Evolutionary conservation across 1,140 invertebrate species (phyloP).

Genomic region (Danaus melanippus): DNA sequence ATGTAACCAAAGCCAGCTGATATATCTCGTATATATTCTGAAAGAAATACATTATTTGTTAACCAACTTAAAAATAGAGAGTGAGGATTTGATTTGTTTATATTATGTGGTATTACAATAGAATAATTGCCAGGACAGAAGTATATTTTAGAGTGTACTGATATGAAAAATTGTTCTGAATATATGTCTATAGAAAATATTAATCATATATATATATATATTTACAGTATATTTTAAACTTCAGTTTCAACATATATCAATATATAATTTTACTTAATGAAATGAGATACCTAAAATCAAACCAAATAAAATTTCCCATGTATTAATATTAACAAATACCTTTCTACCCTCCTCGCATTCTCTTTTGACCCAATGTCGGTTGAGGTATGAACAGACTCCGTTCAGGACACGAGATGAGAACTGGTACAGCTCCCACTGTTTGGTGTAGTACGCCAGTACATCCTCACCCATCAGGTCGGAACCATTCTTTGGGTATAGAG

Average conservation of each 20-base stretch:
- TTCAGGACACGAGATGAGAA: constrained; percentile 98
- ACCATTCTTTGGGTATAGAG: constrained; percentile 77
- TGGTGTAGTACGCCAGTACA: constrained; percentile 95
- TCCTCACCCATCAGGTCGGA: constrained; percentile 96
- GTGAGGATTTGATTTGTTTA: too few relatives aligned
- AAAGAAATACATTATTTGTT: constrained; percentile 5
- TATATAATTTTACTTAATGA: too few relatives aligned
- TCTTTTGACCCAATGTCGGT: constrained; percentile 98
- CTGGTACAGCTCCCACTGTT: constrained; percentile 98
- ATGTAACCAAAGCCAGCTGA: constrained; percentile 97
- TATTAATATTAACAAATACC: constrained; percentile 31
- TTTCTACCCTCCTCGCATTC: constrained; percentile 98
- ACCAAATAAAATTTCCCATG: too few relatives aligned
- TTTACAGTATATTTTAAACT: too few relatives aligned
- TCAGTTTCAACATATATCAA: too few relatives aligned
- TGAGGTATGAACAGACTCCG: constrained; percentile 97
- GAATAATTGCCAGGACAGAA: neutral
- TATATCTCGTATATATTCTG: constrained; percentile 97
- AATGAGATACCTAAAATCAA: too few relatives aligned
- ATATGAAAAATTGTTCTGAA: too few relatives aligned
- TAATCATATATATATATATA: too few relatives aligned
- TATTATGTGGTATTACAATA: too few relatives aligned
- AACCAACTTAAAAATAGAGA: too few relatives aligned
- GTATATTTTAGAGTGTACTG: too few relatives aligned
- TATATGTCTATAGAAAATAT: too few relatives aligned